A percentile compares a stretch with the other conserved stretches of the same genome.
Evolutionary conservation across 2,113 vertebrate genomes (phyloP).

Genomic region (Seriola dumerili): DNA sequence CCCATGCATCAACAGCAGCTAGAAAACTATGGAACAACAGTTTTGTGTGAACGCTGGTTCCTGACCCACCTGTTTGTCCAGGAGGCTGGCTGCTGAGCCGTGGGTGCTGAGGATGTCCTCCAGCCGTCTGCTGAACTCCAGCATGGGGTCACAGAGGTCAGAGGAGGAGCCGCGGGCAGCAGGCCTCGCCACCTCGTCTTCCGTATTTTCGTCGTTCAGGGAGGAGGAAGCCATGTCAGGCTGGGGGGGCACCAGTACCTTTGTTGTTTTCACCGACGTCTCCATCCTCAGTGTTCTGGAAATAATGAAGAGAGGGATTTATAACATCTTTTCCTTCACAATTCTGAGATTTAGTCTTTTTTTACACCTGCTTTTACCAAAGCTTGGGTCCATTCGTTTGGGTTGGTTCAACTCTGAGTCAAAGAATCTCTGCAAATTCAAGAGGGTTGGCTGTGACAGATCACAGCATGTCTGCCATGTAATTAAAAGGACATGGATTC

Average conservation of each 20-base stretch:
- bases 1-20: not conserved
- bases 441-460: too few relatives aligned
- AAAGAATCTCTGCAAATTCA: too few relatives aligned
- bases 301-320: too few relatives aligned
- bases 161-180: constrained; percentile 3
- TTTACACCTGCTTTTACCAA: too few relatives aligned
- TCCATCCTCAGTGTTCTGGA: constrained; percentile 58
- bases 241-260: constrained; percentile 45
- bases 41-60: too few relatives aligned
- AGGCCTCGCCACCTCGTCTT: not conserved
- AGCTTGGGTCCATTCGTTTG: too few relatives aligned
- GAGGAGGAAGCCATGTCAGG: constrained; percentile 7
- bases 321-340: too few relatives aligned
- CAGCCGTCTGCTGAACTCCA: constrained; percentile 88
- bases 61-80: constrained; percentile 72
- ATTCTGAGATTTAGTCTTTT: too few relatives aligned
- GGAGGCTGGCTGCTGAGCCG: constrained; percentile 74
- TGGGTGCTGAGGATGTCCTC: constrained; percentile 92
- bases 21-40: too few relatives aligned
- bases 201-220: not conserved
- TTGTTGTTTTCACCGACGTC: constrained; percentile 54
- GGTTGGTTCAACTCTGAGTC: too few relatives aligned
- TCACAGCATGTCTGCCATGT: too few relatives aligned
- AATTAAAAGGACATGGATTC: too few relatives aligned
- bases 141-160: constrained; percentile 71